Base-by-base conservation (phyloP, 2,888 invertebrate genomes). In the Dusona sp. region DNA sequence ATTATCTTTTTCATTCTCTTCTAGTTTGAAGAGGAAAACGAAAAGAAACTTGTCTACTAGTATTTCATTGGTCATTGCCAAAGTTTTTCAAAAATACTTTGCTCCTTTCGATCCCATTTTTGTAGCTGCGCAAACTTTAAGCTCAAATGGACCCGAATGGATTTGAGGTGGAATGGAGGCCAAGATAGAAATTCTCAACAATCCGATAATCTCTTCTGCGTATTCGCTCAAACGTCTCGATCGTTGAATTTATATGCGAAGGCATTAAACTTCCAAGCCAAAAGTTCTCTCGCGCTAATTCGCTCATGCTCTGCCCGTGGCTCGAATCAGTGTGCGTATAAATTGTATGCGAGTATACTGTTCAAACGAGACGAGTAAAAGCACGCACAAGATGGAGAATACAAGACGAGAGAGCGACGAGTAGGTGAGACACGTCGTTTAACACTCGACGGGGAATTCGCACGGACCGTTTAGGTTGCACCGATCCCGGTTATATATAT, bases 391-490 rank as follows among this genome's bases (percentile, higher is more conserved):
- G 45, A 48, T 42, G 74, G 88, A 89, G 87, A 89, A 89, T 68
- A 54, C 87, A 84, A 88, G 87, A 79, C 79, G 77, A 67, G 74
- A 81, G 80, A 85, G 82, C 82, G 68, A 84, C 87, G 84, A 86
- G 78, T 82, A 74, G 79, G 80, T 86, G 86, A 87, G 88, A 87
- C 83, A 89, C 86, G 87, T 87, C 88, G 87, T 90, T 89, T 90
- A 89, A 84, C 87, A 88, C 88, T 88, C 84, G 89, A 89, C 88
- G 89, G 88, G 90, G 92, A 92, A 92, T 93, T 93, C 92, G 90
- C 92, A 91, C 91, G 92, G 90, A 90, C 90, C 88, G 90, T 90
- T 92, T 92, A 90, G 88, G 90, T 90, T 90, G 90, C 90, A 90
- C 89, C 91, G 91, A 92, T 93, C 91, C 89, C 89, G 79, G 83